Base-by-base conservation (phyloP, 2,113 vertebrate species). In the Chascanopsetta lugubris region DNA sequence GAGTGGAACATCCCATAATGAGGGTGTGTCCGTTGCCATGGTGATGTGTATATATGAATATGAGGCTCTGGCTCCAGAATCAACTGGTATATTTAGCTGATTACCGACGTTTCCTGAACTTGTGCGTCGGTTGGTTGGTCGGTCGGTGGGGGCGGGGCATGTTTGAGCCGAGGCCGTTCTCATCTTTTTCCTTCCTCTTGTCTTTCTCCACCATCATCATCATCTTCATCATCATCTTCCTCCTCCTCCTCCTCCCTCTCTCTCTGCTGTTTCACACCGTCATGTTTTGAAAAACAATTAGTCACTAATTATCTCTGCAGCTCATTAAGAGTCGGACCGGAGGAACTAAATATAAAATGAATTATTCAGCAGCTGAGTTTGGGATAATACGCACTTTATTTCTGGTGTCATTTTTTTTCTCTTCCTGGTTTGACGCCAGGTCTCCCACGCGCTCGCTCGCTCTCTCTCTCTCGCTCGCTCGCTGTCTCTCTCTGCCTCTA, bases 1-100 rank as follows among this genome's bases (percentile, higher is more conserved):
- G 30, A 81, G 55, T 72, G 72, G 82, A 85, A 83, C 82, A 77
- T 81, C 77, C 80, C 75, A 72, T 77, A 71, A 81, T 45, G 38
- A 69, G 49, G 77, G 43, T 20, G 69, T 76, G 61, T 62, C 79
- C n/a, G 55, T 78, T 57, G 61, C 80, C 76, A 76, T 61, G 54
- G 71, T 2, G 45, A 84, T 54, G 32, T 43, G 42, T 72, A 55
- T 61, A n/a, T n/a, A n/a, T n/a, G n/a, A n/a, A n/a, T 54, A 65
- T 18, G 18, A 29, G 9, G 10, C 43, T 32, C 53, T 22, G 8
- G 50, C 38, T 21, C 2, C 40, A 5, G 57, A 53, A 55, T 59
- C 36, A 3, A 22, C 58, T 72, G 11, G 43, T 2, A 57, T 24
- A 8, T 36, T 48, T 50, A 29, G 5, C 47, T 21, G 67, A 57